These are phyloP conservation scores for Vultur gryphus DNA, from an alignment of 2,797 vertebrate genomes.

Conservation along the genomic window DNA sequence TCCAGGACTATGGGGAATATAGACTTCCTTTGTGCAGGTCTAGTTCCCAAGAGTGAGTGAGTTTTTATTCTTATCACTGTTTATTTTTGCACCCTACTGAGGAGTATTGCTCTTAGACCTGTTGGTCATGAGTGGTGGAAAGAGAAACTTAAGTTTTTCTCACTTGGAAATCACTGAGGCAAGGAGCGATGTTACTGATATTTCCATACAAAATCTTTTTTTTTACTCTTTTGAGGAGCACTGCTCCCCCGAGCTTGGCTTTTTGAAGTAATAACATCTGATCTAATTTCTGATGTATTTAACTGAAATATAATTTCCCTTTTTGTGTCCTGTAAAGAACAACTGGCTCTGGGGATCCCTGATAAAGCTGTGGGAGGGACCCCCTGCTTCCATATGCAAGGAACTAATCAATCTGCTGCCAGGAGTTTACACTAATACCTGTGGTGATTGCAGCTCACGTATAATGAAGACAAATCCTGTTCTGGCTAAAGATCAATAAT, in stretches of 20 bases:
- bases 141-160: not conserved
- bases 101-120: not conserved
- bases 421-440: constrained; percentile 44
- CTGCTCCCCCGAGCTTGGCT: not conserved
- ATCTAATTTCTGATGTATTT: constrained; percentile 57
- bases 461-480: constrained; percentile 65
- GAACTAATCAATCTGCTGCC: constrained; percentile 55
- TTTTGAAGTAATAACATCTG: constrained; percentile 44
- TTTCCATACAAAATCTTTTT: not conserved
- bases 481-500: constrained; percentile 58
- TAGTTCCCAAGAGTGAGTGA: not conserved
- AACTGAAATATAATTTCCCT: constrained; percentile 49
- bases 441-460: constrained; percentile 37
- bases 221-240: not conserved
- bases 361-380: constrained; percentile 31
- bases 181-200: not conserved
- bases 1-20: not conserved
- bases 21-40: not conserved
- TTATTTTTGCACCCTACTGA: not conserved
- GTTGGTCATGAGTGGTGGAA: not conserved
- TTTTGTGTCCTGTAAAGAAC: constrained; percentile 39
- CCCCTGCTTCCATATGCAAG: constrained; percentile 8
- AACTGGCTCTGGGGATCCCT: constrained; percentile 34
- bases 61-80: not conserved
- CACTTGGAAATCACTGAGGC: not conserved